These are phyloP conservation scores for Drosophila anceps DNA, from an alignment of 2,888 invertebrate species.

Conservation along the genomic window DNA sequence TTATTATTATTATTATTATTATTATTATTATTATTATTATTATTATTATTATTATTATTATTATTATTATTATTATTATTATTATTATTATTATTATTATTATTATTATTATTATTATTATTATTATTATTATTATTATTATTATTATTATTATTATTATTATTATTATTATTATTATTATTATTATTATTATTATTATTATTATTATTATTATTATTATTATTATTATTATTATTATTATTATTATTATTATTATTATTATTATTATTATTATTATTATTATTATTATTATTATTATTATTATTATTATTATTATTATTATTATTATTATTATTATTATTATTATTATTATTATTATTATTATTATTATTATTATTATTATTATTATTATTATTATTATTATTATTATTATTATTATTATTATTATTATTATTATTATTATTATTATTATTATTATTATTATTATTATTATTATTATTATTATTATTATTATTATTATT, in stretches of 20 bases:
- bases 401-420: conserved; percentile 8
- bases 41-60: conserved; percentile 8
- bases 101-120: conserved; percentile 11
- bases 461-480: conserved; percentile 11
- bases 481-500: conserved; percentile 9
- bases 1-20: conserved; percentile 9
- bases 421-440: conserved; percentile 12
- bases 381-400: conserved; percentile 9
- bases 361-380: conserved; percentile 9
- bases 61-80: conserved; percentile 12
- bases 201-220: conserved; percentile 8
- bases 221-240: conserved; percentile 11
- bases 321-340: conserved; percentile 8
- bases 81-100: conserved; percentile 8
- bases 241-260: conserved; percentile 9
- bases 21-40: conserved; percentile 9
- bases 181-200: conserved; percentile 12
- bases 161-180: conserved; percentile 8
- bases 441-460: conserved; percentile 8
- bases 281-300: conserved; percentile 8
- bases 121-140: conserved; percentile 9
- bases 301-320: conserved; percentile 12
- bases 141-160: conserved; percentile 9
- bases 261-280: conserved; percentile 9
- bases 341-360: conserved; percentile 11